These are phyloP conservation scores for Tretioscincus oriximinensis DNA, from an alignment of 2,113 vertebrate species.

Conservation along the genomic window DNA sequence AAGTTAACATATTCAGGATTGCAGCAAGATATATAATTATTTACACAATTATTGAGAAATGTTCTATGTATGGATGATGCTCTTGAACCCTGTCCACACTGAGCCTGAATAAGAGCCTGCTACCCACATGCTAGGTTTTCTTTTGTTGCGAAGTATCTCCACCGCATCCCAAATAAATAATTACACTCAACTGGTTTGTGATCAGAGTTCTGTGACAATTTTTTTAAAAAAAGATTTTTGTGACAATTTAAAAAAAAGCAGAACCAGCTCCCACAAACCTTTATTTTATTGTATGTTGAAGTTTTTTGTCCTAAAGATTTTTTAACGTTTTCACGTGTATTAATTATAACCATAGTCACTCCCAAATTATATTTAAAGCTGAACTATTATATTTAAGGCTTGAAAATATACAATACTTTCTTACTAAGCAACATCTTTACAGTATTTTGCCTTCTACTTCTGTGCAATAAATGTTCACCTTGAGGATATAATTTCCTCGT, in stretches of 20 bases:
- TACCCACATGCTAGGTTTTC: neutral
- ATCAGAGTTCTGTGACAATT: neutral
- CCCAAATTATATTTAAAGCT: slow-evolving; percentile 48
- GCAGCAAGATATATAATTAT: neutral
- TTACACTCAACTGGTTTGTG: slow-evolving; percentile 16
- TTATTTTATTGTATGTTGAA: neutral
- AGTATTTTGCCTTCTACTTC: slow-evolving; percentile 59
- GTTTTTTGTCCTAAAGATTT: slow-evolving; percentile 15
- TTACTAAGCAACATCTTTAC: slow-evolving; percentile 61
- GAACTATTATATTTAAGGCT: slow-evolving; percentile 43
- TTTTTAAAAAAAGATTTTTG: no score
- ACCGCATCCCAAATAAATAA: neutral
- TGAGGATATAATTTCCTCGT: slow-evolving; percentile 65
- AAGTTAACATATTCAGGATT: neutral
- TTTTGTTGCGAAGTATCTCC: neutral
- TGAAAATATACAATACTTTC: slow-evolving; percentile 52
- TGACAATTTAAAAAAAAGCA: neutral
- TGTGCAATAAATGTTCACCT: slow-evolving; percentile 62
- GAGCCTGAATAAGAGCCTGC: no score
- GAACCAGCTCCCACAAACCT: neutral
- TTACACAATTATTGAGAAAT: neutral
- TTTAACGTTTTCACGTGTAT: slow-evolving; percentile 34
- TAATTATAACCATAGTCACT: slow-evolving; percentile 51
- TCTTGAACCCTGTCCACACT: neutral
- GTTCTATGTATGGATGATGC: slow-evolving; percentile 2